Conservation (phyloP, 2,113 vertebrate genomes). For the Microtus pennsylvanicus region DNA sequence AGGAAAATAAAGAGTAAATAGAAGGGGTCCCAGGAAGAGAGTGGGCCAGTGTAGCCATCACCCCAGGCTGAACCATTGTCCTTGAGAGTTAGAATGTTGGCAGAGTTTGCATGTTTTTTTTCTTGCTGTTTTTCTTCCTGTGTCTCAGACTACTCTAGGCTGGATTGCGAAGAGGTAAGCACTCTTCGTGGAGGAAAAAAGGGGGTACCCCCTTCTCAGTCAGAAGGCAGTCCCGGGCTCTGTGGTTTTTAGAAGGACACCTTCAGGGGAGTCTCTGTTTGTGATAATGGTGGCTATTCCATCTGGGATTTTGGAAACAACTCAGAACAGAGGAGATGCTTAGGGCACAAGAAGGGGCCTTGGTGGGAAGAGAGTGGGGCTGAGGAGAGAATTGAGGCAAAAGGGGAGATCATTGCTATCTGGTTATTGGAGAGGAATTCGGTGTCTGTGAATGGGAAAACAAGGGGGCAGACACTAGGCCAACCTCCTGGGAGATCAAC, state of each 20-base stretch:
- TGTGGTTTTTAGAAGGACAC: neutral
- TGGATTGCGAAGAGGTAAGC: neutral
- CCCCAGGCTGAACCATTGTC: neutral
- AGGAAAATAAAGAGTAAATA: neutral
- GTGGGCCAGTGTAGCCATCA: neutral
- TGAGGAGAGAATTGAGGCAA: neutral
- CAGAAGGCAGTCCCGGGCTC: neutral
- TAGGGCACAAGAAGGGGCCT: neutral
- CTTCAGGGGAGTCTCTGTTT: neutral
- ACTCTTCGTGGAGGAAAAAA: neutral
- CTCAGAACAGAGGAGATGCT: neutral
- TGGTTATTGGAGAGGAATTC: neutral
- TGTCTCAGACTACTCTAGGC: neutral
- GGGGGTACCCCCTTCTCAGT: neutral
- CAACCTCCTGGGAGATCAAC: neutral
- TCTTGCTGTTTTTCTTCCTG: neutral
- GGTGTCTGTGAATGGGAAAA: neutral
- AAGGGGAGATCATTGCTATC: neutral
- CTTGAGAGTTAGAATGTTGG: neutral
- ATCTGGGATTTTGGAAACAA: neutral
- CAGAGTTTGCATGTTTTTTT: neutral
- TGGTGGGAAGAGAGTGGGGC: neutral
- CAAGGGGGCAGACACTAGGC: neutral
- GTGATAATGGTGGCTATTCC: neutral
- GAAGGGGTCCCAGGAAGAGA: neutral